phyloP scores from a whole-genome alignment of 2,797 vertebrate species.

The Poecilia wingei region DNA sequence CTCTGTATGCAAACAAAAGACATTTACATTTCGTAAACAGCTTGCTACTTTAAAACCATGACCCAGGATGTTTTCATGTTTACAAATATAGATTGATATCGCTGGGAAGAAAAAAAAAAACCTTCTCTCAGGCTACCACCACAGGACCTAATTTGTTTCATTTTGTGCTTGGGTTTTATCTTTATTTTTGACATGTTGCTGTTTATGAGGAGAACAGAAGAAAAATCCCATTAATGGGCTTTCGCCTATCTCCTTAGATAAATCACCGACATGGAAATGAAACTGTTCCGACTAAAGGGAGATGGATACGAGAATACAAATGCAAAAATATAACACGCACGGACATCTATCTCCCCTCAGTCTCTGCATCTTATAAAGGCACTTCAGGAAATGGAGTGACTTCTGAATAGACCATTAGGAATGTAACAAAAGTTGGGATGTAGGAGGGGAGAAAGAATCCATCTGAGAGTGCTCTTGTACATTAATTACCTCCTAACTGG shows the following conservation, averaged over 20 bases:
- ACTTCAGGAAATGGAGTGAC: slow-evolving; percentile 58
- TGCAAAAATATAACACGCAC: slow-evolving; percentile 66
- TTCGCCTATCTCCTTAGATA: slow-evolving; percentile 73
- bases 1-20: slow-evolving; percentile 23
- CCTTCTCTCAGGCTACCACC: slow-evolving; percentile 47
- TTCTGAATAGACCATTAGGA: slow-evolving; percentile 68
- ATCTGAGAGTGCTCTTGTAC: slow-evolving; percentile 42
- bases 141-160: slow-evolving; percentile 72
- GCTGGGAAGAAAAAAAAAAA: slow-evolving; percentile 19
- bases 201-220: slow-evolving; percentile 73
- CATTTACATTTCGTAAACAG: slow-evolving; percentile 54
- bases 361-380: slow-evolving; percentile 48
- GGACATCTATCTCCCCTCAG: slow-evolving; percentile 36
- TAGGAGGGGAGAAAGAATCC: slow-evolving; percentile 37
- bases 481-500: slow-evolving; percentile 51
- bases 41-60: slow-evolving; percentile 58
- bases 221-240: slow-evolving; percentile 80
- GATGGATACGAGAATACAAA: slow-evolving; percentile 79
- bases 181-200: slow-evolving; percentile 79
- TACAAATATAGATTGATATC: slow-evolving; percentile 56
- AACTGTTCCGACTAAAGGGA: slow-evolving; percentile 71
- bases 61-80: slow-evolving; percentile 56
- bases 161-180: slow-evolving; percentile 63
- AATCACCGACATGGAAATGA: slow-evolving; percentile 78
- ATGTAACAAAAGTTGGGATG: slow-evolving; percentile 60